These are phyloP conservation scores for Solen grandis DNA, from an alignment of 1,140 invertebrate species.

Conservation along the genomic window DNA sequence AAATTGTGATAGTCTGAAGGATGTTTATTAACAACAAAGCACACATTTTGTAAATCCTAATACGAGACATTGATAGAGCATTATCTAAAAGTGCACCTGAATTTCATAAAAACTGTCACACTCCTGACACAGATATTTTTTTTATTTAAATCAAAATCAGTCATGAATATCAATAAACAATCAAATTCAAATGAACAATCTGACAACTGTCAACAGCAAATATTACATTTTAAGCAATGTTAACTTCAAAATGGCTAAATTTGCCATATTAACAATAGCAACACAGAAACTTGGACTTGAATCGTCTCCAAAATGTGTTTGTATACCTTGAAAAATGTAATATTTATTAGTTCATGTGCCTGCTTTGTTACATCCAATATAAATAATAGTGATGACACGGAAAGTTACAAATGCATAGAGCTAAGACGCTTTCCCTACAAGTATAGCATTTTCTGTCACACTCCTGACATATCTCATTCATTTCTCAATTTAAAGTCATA, in stretches of 20 bases:
- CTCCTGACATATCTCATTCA: constrained; percentile 7
- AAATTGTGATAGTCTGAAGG: constrained; percentile 4
- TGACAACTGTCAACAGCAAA: constrained; percentile 7
- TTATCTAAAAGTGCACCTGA: background rate
- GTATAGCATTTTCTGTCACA: constrained; percentile 15
- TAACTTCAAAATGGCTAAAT: background rate
- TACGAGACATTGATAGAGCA: background rate
- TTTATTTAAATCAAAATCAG: no score
- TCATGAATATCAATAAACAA: constrained; percentile 1
- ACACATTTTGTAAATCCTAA: constrained; percentile 3
- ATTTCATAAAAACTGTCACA: constrained; percentile 1
- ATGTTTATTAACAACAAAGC: constrained; percentile 15
- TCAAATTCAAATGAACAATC: constrained; percentile 13
- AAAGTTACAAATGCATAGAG: constrained; percentile 11
- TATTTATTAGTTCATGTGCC: constrained; percentile 9
- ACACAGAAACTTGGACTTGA: constrained; percentile 3
- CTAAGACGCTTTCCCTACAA: constrained; percentile 4
- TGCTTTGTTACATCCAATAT: constrained; percentile 4
- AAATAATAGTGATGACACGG: background rate
- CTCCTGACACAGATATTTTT: no score
- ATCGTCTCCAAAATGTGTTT: no score
- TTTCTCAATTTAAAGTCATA: constrained; percentile 6
- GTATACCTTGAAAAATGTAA: constrained; percentile 7
- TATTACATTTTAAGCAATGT: background rate
- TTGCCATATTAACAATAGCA: constrained; percentile 2